Evolutionary conservation across 2,797 vertebrate species (phyloP), one percentile per base, ranked within the genome.

Genomic region (Poecilia velifera): DNA sequence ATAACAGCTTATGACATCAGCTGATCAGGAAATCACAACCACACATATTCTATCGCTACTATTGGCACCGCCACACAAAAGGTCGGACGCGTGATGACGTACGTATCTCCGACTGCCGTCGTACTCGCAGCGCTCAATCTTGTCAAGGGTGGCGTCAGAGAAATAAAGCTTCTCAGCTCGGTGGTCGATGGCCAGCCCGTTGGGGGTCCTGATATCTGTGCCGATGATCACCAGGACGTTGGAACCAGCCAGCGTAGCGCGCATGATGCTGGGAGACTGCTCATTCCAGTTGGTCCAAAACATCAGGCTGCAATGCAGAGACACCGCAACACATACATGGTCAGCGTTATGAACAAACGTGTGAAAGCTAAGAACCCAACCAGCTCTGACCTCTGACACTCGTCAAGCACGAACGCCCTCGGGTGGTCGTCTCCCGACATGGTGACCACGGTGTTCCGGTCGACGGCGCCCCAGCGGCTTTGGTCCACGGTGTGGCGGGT

Each of bases 241-340:
- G 90, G 97, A 92, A 0, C 98, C 98, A 0, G 94, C 93, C 59
- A 99, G 96, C 0, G 97, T 97, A 6, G 98, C 96, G 0, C 98
- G 95, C 98, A 99, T 99, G 93, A 99, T 99, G 90, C 98, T 99
- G 73, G 98, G 98, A 86, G 97, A 96, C 91, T 98, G 97, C 91
- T 99, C 98, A 0, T 99, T 99, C 98, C 98, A 99, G 92, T 99
- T 99, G 89, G 98, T 99, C 98, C 98, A 99, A 94, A 99, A 99
- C 98, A 99, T 99, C 84, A 99, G 91, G 85, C 98, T 99, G 85
- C 4, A 68, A 80, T 34, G 36, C 64, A 45, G 78, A 79, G n/a
- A 1, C 20, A n/a, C 8, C 72, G 72, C 72, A 36, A 84, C 43
- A 8, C 13, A 74, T 28, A 73, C 6, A 46, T 3, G 9, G 73